Evolutionary conservation across 2,797 vertebrate species (phyloP), one percentile per base, ranked within the genome.

Genomic region (Pseudomugil tenellus): DNA sequence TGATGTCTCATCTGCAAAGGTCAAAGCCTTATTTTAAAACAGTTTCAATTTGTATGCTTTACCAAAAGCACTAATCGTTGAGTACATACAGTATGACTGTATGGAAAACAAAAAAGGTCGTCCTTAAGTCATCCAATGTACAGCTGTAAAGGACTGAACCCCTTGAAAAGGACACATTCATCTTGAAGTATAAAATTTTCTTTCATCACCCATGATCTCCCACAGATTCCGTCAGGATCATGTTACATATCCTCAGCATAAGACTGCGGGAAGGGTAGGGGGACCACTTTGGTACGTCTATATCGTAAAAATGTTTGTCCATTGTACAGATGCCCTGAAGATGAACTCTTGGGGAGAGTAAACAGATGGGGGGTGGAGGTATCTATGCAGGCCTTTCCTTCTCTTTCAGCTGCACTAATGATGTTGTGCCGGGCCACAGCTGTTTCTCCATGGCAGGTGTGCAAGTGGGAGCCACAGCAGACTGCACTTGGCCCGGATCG

Each of bases 361-460:
- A 92, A 92, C 87, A 87, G 70, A 37, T 29, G 70, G 56, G 77
- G 63, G 57, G 6, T 2, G 35, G 67, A 35, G 7, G 75, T 61
- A 54, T 57, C 74, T 58, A 62, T 6, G 84, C 80, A 87, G 87
- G 80, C 87, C 79, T 85, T 81, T 91, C 87, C 87, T 89, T 91
- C 88, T 92, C 89, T 88, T 89, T 93, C 91, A 92, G 91, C 91
- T 83, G 85, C 87, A 84, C 84, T 93, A 93, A 93, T 91, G 89
- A 92, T 93, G 92, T 93, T 92, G 89, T 92, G 91, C 69, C 70
- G 85, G 83, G 79, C 88, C 87, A 91, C 92, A 94, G 91, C 93
- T 90, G 89, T 88, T 91, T 92, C 90, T 86, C 51, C 66, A 77
- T 83, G 90, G 90, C 92, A 96, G 93, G 95, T 94, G 91, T 91